Conservation (phyloP, 2,888 invertebrate genomes). For the Papilio gigon region DNA sequence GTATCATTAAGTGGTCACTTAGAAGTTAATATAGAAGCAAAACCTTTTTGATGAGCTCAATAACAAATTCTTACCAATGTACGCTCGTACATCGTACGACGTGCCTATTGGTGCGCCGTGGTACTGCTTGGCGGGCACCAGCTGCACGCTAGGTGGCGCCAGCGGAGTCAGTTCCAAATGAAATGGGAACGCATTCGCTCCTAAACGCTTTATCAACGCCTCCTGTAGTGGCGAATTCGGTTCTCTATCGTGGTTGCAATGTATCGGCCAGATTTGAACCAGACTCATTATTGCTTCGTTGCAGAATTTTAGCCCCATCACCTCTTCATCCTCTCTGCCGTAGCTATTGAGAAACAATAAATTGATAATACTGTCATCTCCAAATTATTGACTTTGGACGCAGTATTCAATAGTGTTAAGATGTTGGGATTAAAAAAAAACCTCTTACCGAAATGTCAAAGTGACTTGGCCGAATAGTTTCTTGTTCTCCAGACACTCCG, state of each 20-base stretch:
- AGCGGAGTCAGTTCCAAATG: constrained; percentile 90
- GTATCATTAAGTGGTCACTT: too few species aligned
- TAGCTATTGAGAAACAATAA: constrained; percentile 83
- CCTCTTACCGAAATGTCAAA: constrained; percentile 92
- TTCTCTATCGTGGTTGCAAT: constrained; percentile 77
- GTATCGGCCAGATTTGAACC: constrained; percentile 90
- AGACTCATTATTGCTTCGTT: constrained; percentile 98
- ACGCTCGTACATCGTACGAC: constrained; percentile 93
- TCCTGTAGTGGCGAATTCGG: constrained; percentile 90
- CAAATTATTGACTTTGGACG: too few species aligned
- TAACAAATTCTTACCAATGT: constrained; percentile 85
- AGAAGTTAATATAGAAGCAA: too few species aligned
- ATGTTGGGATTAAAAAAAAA: too few species aligned
- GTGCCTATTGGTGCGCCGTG: constrained; percentile 95
- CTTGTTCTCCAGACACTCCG: constrained; percentile 88
- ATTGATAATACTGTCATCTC: not conserved
- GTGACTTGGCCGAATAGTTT: constrained; percentile 93
- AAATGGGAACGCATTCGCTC: constrained; percentile 90
- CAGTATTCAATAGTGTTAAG: too few species aligned
- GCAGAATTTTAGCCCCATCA: constrained; percentile 98
- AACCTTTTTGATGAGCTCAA: not conserved
- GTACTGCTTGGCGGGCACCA: constrained; percentile 95
- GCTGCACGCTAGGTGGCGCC: constrained; percentile 94
- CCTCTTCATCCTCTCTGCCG: constrained; percentile 98
- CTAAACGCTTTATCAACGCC: constrained; percentile 89